Conservation (phyloP, 2,797 vertebrate genomes). For the Acomys russatus region DNA sequence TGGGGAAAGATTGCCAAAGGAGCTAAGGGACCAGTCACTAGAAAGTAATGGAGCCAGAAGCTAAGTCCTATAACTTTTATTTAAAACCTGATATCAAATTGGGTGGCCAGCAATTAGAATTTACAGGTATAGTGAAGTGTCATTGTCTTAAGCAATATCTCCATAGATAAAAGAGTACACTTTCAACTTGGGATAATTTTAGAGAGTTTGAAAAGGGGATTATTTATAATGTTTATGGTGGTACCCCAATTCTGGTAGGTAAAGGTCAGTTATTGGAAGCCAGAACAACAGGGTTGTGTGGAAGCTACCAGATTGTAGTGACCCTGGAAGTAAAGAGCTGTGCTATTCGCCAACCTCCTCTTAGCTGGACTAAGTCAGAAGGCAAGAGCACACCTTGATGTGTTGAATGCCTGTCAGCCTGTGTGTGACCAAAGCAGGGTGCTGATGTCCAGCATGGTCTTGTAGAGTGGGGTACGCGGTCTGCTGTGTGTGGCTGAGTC, state of each 20-base stretch:
- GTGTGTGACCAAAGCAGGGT: not conserved
- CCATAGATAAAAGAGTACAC: not conserved
- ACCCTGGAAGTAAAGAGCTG: not conserved
- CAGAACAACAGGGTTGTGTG: not conserved
- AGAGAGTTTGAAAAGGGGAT: conserved; percentile 3
- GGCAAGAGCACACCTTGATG: not conserved
- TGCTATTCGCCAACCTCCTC: not conserved
- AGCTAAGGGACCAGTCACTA: conserved; percentile 26
- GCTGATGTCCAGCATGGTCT: not conserved
- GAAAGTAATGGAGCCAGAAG: not conserved
- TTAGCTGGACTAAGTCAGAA: conserved; percentile 9
- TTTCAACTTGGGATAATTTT: conserved; percentile 16
- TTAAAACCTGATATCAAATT: conserved; percentile 9
- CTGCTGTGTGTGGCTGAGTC: not conserved
- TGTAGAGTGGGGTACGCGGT: not conserved
- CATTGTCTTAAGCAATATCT: not conserved
- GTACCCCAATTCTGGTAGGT: not conserved
- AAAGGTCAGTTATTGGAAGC: not conserved
- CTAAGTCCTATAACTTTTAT: not conserved
- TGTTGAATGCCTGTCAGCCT: not conserved
- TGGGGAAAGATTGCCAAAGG: not conserved
- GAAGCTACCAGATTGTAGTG: not conserved
- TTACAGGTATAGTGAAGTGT: not conserved
- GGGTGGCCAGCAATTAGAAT: conserved; percentile 34
- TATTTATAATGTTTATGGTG: not conserved